phyloP scores from a whole-genome alignment of 1,140 invertebrate species.

The Drosophila melanogaster region DNA sequence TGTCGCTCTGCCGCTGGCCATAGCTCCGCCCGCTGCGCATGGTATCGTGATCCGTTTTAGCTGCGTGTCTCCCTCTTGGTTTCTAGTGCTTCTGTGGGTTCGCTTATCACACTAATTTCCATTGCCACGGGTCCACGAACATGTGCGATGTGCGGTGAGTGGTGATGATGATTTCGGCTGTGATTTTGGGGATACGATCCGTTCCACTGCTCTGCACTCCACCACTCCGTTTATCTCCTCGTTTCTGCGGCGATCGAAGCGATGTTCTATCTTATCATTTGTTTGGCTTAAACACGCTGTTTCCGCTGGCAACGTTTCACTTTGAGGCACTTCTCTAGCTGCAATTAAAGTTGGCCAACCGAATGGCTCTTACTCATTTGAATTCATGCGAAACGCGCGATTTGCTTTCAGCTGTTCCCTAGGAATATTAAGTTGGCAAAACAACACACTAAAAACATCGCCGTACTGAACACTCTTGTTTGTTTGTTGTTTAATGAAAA shows the following conservation, averaged over 20 bases:
- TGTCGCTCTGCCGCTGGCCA: slow-evolving; percentile 42
- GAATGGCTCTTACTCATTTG: slow-evolving; percentile 25
- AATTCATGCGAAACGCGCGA: slow-evolving; percentile 15
- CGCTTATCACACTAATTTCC: slow-evolving; percentile 66
- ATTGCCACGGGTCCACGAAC: slow-evolving; percentile 60
- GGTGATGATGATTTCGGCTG: not conserved
- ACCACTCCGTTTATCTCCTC: slow-evolving; percentile 7
- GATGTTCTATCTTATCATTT: slow-evolving; percentile 58
- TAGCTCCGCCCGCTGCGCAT: slow-evolving; percentile 60
- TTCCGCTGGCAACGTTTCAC: slow-evolving; percentile 12
- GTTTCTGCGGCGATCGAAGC: slow-evolving; percentile 10
- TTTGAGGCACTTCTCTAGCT: slow-evolving; percentile 63
- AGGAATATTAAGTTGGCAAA: not conserved
- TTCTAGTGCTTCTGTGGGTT: slow-evolving; percentile 32
- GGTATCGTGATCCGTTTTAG: slow-evolving; percentile 22
- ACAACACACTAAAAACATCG: too few relatives aligned
- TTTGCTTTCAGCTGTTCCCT: slow-evolving; percentile 47
- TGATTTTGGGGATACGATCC: slow-evolving; percentile 7
- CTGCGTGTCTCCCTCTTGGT: slow-evolving; percentile 29
- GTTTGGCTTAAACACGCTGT: slow-evolving; percentile 23
- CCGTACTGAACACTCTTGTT: slow-evolving; percentile 1
- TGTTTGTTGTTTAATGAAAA: not conserved
- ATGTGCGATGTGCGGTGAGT: slow-evolving; percentile 1
- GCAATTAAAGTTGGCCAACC: slow-evolving; percentile 34
- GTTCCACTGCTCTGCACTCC: not conserved